These are phyloP conservation scores for Lasioglossum morio DNA, from an alignment of 2,888 invertebrate species.

Conservation along the genomic window DNA sequence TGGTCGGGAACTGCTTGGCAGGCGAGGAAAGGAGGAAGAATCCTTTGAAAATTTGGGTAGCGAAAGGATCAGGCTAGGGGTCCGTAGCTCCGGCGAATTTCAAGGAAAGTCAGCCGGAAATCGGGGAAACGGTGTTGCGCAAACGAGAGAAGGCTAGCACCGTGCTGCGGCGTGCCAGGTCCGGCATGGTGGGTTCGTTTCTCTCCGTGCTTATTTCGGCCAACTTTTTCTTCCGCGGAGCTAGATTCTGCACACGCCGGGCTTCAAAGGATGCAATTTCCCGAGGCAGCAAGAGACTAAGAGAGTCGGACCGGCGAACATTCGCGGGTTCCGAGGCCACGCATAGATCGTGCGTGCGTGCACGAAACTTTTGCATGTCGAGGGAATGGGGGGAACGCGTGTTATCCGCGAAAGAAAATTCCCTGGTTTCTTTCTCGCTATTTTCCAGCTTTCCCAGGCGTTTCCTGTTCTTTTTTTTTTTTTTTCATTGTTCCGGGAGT, in stretches of 20 bases:
- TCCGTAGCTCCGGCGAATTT: constrained; percentile 14
- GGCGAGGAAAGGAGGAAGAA: background rate
- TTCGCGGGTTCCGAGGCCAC: constrained; percentile 27
- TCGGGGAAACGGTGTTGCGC: constrained; percentile 50
- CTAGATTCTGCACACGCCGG: constrained; percentile 19
- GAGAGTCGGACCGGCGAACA: constrained; percentile 34
- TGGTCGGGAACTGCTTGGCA: constrained; percentile 1
- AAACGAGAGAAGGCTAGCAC: constrained; percentile 26
- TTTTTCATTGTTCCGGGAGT: background rate
- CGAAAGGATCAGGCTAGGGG: background rate
- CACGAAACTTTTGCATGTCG: constrained; percentile 34
- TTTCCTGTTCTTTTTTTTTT: background rate
- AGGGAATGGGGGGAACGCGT: background rate
- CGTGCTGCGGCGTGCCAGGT: background rate
- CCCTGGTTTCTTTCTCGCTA: background rate
- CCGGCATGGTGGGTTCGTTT: background rate
- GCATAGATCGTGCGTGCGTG: constrained; percentile 45
- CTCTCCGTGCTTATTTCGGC: constrained; percentile 23
- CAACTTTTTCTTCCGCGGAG: constrained; percentile 50
- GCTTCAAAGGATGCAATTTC: constrained; percentile 64
- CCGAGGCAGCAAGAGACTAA: constrained; percentile 28
- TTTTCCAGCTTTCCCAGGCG: background rate
- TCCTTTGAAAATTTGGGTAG: constrained; percentile 44
- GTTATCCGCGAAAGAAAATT: constrained; percentile 6
- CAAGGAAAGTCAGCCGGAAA: constrained; percentile 38